These are phyloP conservation scores for Etheostoma nigrum DNA, from an alignment of 2,797 vertebrate species.

Conservation along the genomic window DNA sequence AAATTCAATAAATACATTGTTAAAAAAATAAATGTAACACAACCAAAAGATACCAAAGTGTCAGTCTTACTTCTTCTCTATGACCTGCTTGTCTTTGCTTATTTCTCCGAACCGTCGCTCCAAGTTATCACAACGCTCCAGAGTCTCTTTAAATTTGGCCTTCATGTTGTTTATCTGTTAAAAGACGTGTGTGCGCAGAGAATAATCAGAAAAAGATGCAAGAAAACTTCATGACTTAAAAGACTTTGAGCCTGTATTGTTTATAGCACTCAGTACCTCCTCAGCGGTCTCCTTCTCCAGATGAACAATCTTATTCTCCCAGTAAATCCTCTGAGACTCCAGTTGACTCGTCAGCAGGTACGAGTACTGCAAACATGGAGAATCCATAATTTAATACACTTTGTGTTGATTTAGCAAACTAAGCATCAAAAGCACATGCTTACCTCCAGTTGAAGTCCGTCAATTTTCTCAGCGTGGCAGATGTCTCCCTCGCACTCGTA, in stretches of 20 bases:
- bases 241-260: not conserved
- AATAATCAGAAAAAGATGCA: not conserved
- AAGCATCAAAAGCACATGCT: constrained; percentile 13
- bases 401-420: not conserved
- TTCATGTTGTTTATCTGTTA: constrained; percentile 98
- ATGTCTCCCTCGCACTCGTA: constrained; percentile 97
- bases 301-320: constrained; percentile 98
- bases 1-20: too few species aligned
- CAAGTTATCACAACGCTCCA: constrained; percentile 96
- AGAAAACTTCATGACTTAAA: too few species aligned
- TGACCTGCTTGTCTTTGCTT: constrained; percentile 92
- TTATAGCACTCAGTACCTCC: constrained; percentile 83
- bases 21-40: not conserved
- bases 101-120: constrained; percentile 92
- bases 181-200: not conserved
- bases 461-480: constrained; percentile 97
- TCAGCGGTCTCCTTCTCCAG: constrained; percentile 97
- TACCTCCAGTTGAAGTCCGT: constrained; percentile 96
- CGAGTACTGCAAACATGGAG: constrained; percentile 87
- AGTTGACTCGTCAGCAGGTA: constrained; percentile 97
- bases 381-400: not conserved
- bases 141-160: constrained; percentile 97
- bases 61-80: constrained; percentile 92
- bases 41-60: not conserved
- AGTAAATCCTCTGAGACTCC: constrained; percentile 97